These are phyloP conservation scores for Okamejei kenojei DNA, from an alignment of 2,797 vertebrate species.

Conservation along the genomic window DNA sequence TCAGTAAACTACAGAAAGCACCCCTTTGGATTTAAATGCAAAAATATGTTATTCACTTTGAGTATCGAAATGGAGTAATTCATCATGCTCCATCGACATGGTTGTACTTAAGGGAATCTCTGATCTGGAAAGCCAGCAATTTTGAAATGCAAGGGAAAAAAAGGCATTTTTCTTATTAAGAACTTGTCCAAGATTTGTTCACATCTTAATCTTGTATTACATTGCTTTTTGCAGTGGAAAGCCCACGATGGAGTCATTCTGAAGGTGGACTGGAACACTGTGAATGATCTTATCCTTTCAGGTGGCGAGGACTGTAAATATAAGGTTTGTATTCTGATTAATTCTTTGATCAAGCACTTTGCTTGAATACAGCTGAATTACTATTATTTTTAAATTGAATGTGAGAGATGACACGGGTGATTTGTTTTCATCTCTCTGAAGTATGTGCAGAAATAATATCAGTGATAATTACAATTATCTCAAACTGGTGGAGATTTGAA, in stretches of 20 bases:
- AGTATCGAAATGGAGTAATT: neutral
- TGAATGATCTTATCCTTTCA: slow-evolving; percentile 87
- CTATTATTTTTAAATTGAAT: neutral
- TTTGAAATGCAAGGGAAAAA: too few species aligned
- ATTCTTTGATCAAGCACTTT: neutral
- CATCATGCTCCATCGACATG: neutral
- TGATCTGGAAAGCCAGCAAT: neutral
- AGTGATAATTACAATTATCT: neutral
- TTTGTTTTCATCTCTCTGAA: neutral
- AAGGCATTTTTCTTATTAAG: neutral
- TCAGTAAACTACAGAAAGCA: too few species aligned
- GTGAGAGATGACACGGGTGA: neutral
- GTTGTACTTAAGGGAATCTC: neutral
- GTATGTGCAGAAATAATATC: neutral
- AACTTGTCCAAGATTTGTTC: neutral
- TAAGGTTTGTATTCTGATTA: slow-evolving; percentile 64
- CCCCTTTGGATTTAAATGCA: neutral
- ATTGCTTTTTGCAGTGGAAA: slow-evolving; percentile 75
- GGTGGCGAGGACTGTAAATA: slow-evolving; percentile 93
- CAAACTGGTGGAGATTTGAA: neutral
- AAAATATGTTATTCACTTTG: neutral
- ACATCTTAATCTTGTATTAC: neutral
- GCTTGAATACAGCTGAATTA: neutral
- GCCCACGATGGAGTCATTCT: slow-evolving; percentile 88
- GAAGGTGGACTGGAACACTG: slow-evolving; percentile 92